phyloP scores from a whole-genome alignment of 2,888 invertebrate genomes.

The Noctuana brunneofusca region DNA sequence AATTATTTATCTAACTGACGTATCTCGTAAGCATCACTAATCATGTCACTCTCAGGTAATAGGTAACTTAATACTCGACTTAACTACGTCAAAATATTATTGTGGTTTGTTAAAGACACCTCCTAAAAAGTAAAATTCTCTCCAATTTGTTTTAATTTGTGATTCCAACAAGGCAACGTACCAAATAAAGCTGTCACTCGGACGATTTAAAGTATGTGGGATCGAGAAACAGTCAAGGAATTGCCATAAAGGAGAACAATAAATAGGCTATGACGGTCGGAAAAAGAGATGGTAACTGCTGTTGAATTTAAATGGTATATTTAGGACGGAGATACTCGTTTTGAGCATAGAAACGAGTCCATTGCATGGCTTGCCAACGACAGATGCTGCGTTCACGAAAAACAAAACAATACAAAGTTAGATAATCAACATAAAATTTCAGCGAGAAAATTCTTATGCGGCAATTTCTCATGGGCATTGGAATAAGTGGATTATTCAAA shows the following conservation, averaged over 20 bases:
- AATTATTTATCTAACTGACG: slow-evolving; percentile 4
- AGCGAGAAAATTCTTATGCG: slow-evolving; percentile 17
- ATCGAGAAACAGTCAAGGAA: slow-evolving; percentile 57
- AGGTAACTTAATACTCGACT: slow-evolving; percentile 7
- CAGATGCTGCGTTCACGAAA: slow-evolving; percentile 68
- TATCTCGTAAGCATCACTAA: slow-evolving; percentile 9
- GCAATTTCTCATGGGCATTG: slow-evolving; percentile 6
- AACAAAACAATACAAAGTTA: slow-evolving; percentile 62
- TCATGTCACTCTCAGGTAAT: slow-evolving; percentile 9
- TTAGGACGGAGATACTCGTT: slow-evolving; percentile 71
- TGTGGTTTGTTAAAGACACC: slow-evolving; percentile 5
- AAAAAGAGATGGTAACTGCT: slow-evolving; percentile 65
- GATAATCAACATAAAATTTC: slow-evolving; percentile 67
- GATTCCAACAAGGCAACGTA: slow-evolving; percentile 27
- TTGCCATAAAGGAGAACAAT: slow-evolving; percentile 61
- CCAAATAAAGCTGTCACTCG: slow-evolving; percentile 33
- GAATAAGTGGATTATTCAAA: slow-evolving; percentile 22
- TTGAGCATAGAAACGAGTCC: slow-evolving; percentile 76
- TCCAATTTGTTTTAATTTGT: slow-evolving; percentile 34
- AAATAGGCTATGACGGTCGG: slow-evolving; percentile 66
- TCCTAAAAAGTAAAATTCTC: slow-evolving; percentile 16
- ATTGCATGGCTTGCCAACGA: slow-evolving; percentile 72
- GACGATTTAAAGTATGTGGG: slow-evolving; percentile 34
- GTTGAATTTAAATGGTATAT: slow-evolving; percentile 78
- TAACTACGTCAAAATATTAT: slow-evolving; percentile 12